Percentiles rank a stretch among this genome's conserved stretches.
These are phyloP conservation scores for Schlechtendalia chinensis DNA, from an alignment of 1,140 invertebrate genomes.

Conservation along the genomic window DNA sequence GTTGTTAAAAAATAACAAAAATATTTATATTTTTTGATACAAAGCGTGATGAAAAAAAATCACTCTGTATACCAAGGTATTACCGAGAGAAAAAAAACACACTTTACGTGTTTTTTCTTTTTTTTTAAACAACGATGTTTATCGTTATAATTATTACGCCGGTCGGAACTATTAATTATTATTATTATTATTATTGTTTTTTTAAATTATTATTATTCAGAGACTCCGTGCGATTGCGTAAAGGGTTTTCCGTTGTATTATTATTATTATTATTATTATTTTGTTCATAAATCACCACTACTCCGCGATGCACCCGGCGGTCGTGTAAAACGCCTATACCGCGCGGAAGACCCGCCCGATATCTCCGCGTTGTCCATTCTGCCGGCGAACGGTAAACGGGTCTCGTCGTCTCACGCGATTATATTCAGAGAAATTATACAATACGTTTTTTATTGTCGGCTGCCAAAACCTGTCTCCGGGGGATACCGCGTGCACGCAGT, in stretches of 20 bases:
- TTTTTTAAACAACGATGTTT: neutral
- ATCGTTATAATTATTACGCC: neutral
- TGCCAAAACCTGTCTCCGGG: conserved; percentile 13
- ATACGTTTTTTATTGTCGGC: neutral
- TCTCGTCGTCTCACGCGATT: neutral
- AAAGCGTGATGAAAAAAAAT: too few relatives aligned
- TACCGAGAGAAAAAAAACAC: neutral
- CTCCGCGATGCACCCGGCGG: too few relatives aligned
- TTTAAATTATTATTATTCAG: too few relatives aligned
- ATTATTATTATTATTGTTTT: neutral
- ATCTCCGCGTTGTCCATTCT: neutral
- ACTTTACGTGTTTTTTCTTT: neutral
- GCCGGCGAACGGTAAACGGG: neutral
- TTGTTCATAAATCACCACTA: neutral
- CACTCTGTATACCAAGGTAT: too few relatives aligned
- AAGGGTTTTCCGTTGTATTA: neutral
- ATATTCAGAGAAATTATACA: neutral
- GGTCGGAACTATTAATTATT: neutral
- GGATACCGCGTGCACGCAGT: neutral
- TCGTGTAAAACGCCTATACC: too few relatives aligned
- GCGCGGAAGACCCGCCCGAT: neutral
- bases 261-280: too few relatives aligned
- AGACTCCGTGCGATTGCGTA: neutral
- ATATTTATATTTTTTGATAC: too few relatives aligned
- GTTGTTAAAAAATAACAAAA: too few relatives aligned